Percentiles rank a stretch among this genome's conserved stretches.
Evolutionary conservation across 1,140 invertebrate genomes (phyloP).

Genomic region (Anoplolepis gracilipes): DNA sequence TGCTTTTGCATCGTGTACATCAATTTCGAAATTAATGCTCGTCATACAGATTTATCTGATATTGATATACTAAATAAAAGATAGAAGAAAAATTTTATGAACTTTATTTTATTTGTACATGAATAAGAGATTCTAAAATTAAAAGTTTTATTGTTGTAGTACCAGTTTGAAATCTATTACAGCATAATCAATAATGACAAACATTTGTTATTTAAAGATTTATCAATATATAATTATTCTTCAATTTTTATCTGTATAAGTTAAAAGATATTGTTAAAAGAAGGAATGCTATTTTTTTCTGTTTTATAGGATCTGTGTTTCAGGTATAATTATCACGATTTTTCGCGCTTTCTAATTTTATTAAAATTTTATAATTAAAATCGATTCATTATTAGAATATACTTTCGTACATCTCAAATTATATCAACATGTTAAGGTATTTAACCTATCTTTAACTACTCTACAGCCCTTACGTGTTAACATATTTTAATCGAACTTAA

Average conservation of each 20-base stretch:
- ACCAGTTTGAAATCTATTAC: neutral
- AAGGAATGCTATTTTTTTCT: neutral
- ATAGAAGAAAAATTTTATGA: neutral
- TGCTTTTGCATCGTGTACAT: neutral
- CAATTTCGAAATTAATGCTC: conserved; percentile 24
- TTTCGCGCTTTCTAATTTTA: neutral
- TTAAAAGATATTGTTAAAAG: neutral
- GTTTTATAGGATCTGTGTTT: neutral
- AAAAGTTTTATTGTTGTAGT: neutral
- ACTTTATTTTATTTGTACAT: neutral
- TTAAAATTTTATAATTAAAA: neutral
- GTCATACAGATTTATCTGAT: neutral
- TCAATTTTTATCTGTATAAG: neutral
- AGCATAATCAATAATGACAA: neutral
- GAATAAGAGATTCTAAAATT: neutral
- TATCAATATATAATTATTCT: neutral
- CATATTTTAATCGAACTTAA: neutral
- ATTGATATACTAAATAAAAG: conserved; percentile 20
- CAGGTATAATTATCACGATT: neutral
- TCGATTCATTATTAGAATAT: neutral
- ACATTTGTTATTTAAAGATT: neutral
- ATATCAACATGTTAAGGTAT: neutral
- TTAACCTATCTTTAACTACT: neutral
- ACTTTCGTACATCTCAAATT: neutral
- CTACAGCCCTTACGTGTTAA: neutral